Percentiles rank a stretch among this genome's conserved stretches.
phyloP scores from a whole-genome alignment of 1,140 invertebrate species.

The Caenorhabditis brenneri region DNA sequence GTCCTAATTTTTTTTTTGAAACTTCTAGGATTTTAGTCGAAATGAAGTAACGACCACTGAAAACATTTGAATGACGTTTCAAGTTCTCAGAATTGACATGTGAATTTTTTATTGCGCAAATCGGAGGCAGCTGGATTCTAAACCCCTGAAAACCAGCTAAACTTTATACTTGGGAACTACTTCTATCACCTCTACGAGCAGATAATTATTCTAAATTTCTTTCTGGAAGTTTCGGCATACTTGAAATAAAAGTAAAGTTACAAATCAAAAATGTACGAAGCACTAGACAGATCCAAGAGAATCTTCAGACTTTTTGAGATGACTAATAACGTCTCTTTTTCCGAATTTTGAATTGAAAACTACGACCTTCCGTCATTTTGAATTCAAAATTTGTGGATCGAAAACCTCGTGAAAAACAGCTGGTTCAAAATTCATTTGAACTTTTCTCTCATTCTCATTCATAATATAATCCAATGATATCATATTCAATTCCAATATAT shows the following conservation, averaged over 20 bases:
- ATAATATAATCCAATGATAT: neutral
- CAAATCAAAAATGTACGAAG: neutral
- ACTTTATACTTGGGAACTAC: neutral
- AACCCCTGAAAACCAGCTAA: neutral
- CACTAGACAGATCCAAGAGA: no score
- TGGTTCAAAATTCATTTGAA: neutral
- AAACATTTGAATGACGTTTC: neutral
- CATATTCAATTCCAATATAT: neutral
- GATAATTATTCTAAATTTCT: neutral
- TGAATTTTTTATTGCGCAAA: slow-evolving; percentile 1
- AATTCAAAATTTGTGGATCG: neutral
- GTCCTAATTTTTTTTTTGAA: no score
- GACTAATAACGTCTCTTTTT: neutral
- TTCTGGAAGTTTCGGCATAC: neutral
- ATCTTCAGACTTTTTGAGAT: neutral
- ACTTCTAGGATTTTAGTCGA: no score
- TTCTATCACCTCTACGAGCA: neutral
- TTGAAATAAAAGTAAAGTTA: neutral
- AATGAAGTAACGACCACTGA: neutral
- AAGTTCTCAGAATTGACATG: neutral
- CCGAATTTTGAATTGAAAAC: no score
- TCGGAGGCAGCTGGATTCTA: neutral
- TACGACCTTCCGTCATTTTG: neutral
- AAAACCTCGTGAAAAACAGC: no score
- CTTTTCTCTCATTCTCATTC: neutral